phyloP scores from a whole-genome alignment of 2,888 invertebrate species.

The Tanytarsus gracilentus region DNA sequence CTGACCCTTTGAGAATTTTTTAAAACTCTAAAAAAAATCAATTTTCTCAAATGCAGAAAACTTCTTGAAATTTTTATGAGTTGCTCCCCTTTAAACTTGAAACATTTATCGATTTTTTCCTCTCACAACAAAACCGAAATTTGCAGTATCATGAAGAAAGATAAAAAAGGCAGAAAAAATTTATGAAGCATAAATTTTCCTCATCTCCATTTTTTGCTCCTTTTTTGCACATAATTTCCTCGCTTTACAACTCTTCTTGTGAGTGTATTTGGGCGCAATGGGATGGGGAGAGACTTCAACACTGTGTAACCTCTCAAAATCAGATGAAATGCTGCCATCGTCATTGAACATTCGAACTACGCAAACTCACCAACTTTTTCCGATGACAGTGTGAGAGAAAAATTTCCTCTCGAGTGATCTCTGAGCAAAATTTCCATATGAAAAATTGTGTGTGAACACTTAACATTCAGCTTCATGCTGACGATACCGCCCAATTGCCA shows the following conservation, averaged over 20 bases:
- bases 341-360: neutral
- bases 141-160: neutral
- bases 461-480: neutral
- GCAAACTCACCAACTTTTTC: too few relatives aligned
- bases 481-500: too few relatives aligned
- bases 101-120: constrained; percentile 21
- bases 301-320: constrained; percentile 8
- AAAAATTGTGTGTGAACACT: constrained; percentile 26
- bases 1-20: too few relatives aligned
- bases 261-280: neutral
- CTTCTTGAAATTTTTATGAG: neutral
- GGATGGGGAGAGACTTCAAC: constrained; percentile 3
- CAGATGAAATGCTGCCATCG: neutral
- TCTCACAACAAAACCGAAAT: too few relatives aligned
- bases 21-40: too few relatives aligned
- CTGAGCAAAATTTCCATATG: neutral
- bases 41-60: too few relatives aligned
- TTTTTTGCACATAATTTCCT: constrained; percentile 26
- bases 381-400: neutral
- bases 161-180: neutral
- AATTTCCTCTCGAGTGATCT: neutral
- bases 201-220: neutral
- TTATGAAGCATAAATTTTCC: constrained; percentile 22
- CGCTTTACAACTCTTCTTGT: constrained; percentile 18
- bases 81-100: neutral